These are phyloP conservation scores for Triplophysa dalaica DNA, from an alignment of 2,113 vertebrate genomes.

Conservation along the genomic window DNA sequence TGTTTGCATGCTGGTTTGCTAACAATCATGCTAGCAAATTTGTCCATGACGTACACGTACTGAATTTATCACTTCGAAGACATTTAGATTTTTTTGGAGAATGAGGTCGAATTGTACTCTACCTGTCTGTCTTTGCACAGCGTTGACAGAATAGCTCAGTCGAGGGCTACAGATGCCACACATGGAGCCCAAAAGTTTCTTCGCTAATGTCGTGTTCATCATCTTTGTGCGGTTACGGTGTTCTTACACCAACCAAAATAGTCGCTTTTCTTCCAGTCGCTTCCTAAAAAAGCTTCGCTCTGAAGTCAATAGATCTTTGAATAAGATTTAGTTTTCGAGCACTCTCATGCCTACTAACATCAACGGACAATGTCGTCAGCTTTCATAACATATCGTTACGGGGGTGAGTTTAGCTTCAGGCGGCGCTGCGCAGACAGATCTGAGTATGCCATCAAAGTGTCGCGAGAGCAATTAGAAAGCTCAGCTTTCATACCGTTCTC, in stretches of 20 bases:
- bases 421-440: too few species aligned
- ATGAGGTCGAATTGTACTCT: neutral
- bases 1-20: neutral
- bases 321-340: neutral
- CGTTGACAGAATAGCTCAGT: constrained; percentile 27
- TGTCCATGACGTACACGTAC: neutral
- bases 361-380: neutral
- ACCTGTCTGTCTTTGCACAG: constrained; percentile 44
- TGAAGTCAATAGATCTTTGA: neutral
- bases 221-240: constrained; percentile 21
- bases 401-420: neutral
- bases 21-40: neutral
- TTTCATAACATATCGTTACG: neutral
- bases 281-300: neutral
- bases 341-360: neutral
- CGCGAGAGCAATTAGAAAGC: too few species aligned
- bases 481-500: too few species aligned
- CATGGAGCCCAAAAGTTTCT: constrained; percentile 41
- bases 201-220: constrained; percentile 49
- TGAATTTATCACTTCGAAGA: constrained; percentile 27
- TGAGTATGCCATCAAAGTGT: too few species aligned
- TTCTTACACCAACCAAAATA: neutral
- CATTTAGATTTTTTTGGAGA: neutral
- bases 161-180: constrained; percentile 34
- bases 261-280: too few species aligned